Percentiles rank a stretch among this genome's conserved stretches.
Evolutionary conservation across 2,797 vertebrate genomes (phyloP).

Genomic region (Xenopus petersii): DNA sequence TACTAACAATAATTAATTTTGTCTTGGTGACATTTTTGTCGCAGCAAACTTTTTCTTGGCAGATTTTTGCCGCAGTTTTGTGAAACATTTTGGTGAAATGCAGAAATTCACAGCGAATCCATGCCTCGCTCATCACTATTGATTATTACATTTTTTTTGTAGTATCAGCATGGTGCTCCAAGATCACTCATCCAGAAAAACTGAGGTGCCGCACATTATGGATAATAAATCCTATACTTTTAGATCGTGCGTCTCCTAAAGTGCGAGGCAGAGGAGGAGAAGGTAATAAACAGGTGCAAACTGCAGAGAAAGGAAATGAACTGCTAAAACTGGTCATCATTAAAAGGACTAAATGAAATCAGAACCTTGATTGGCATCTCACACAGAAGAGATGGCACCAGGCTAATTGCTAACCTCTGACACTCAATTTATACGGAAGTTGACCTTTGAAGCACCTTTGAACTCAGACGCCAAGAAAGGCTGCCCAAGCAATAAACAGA

Average conservation of each 20-base stretch:
- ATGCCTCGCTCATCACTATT: too few relatives aligned
- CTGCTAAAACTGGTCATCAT: slow-evolving; percentile 17
- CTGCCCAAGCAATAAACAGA: background rate
- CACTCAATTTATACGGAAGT: slow-evolving; percentile 20
- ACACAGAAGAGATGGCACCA: slow-evolving; percentile 17
- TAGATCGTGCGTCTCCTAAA: background rate
- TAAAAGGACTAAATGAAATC: background rate
- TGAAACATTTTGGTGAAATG: too few relatives aligned
- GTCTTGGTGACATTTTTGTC: too few relatives aligned
- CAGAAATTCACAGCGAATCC: too few relatives aligned
- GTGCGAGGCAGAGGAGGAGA: background rate
- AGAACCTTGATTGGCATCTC: slow-evolving; percentile 15
- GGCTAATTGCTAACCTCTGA: slow-evolving; percentile 43
- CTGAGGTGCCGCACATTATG: too few relatives aligned
- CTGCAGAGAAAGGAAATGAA: slow-evolving; percentile 6
- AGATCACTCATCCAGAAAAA: too few relatives aligned
- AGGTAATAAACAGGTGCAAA: slow-evolving; percentile 2
- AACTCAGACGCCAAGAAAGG: background rate
- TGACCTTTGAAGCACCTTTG: slow-evolving; percentile 30
- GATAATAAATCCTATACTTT: too few relatives aligned
- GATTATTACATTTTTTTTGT: too few relatives aligned
- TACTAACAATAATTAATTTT: too few relatives aligned
- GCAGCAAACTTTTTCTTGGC: too few relatives aligned
- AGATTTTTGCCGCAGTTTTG: too few relatives aligned
- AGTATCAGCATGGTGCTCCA: too few relatives aligned